These are phyloP conservation scores for Ceratitis capitata DNA, from an alignment of 1,140 invertebrate species.

Conservation along the genomic window DNA sequence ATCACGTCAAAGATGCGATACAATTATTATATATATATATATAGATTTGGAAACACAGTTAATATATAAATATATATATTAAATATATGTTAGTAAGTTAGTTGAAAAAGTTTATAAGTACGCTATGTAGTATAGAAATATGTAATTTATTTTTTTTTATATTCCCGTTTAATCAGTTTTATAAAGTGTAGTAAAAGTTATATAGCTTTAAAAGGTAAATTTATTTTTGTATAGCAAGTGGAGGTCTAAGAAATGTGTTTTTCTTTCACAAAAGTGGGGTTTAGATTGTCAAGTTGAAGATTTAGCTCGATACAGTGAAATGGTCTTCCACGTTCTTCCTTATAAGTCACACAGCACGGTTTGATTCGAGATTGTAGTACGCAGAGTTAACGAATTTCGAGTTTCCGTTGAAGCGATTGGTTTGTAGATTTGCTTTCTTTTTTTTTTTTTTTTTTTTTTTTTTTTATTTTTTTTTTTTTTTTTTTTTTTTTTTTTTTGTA, in stretches of 20 bases:
- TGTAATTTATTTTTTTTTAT: background rate
- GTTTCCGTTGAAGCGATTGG: background rate
- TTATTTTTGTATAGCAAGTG: slow-evolving; percentile 5
- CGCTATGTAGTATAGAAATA: background rate
- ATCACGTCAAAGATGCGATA: slow-evolving; percentile 17
- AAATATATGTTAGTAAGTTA: slow-evolving; percentile 17
- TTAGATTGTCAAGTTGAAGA: slow-evolving; percentile 11
- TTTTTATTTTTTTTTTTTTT: background rate
- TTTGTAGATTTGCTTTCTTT: too few species aligned
- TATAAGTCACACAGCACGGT: background rate
- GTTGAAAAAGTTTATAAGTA: background rate
- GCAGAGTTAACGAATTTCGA: background rate
- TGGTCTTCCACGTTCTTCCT: background rate
- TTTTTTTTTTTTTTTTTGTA: background rate
- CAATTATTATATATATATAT: slow-evolving; percentile 9
- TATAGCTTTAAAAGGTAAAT: too few species aligned
- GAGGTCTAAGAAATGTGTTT: slow-evolving; percentile 9
- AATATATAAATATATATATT: too few species aligned
- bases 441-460: background rate
- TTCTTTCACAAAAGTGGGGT: slow-evolving; percentile 11
- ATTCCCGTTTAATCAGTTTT: background rate
- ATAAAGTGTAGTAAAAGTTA: background rate
- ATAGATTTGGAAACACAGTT: background rate
- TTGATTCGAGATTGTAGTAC: background rate
- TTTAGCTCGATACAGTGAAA: background rate